Evolutionary conservation across 2,113 vertebrate genomes (phyloP), one percentile per base, ranked within the genome.

Genomic region (Hydrolagus affinis): DNA sequence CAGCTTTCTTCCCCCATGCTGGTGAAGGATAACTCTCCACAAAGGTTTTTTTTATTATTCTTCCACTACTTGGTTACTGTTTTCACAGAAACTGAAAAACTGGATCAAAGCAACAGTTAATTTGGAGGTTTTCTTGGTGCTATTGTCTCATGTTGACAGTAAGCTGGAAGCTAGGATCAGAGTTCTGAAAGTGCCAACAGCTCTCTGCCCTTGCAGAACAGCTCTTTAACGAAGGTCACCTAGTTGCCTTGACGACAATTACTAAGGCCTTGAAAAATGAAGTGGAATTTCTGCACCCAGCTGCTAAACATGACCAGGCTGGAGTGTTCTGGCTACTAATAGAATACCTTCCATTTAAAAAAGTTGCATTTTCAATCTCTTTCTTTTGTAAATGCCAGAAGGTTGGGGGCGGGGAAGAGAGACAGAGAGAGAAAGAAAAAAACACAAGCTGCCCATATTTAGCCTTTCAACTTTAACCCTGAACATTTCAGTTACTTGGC

Each of bases 161-260:
- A 75, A 75, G 32, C 73, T 75, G 73, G 73, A 75, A 75, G 73
- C 32, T 19, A 21, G 73, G 23, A 64, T 80, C 59, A 60, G 12
- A 17, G 23, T 80, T 80, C 12, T 80, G 23, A 80, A 78, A 60
- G 12, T 77, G n/a, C 56, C 56, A 77, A 60, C 75, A 60, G 57
- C 23, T 80, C 77, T 64, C 77, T 64, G 77, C 60, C 60, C 59
- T 80, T 80, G 77, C 12, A 80, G 77, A 62, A 66, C 23, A 80
- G 77, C 59, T 17, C 77, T 80, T 80, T 80, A 60, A 78, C 23
- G 25, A 28, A 28, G 77, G 77, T 80, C 23, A 64, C 25, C 21
- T 19, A 64, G 60, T 80, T 80, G 77, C 77, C 59, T 80, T 80
- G 77, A 66, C 75, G 57, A 78, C 59, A 66, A 64, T 80, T 80